Conservation (phyloP, 2,797 vertebrate species). For the Thaleichthys pacificus region DNA sequence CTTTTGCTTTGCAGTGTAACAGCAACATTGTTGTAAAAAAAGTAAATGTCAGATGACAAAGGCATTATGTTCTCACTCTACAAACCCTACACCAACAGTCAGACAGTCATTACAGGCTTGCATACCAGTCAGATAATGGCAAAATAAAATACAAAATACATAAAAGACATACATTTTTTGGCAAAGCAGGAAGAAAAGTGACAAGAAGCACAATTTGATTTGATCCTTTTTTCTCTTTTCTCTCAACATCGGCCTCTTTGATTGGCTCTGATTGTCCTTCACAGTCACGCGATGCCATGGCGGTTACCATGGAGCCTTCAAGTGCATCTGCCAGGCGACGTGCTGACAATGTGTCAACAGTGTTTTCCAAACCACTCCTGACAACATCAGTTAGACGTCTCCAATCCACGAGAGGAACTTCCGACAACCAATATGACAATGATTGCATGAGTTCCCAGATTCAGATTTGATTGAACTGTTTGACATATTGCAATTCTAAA, state of each 20-base stretch:
- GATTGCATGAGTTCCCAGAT: constrained; percentile 75
- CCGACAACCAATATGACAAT: constrained; percentile 31
- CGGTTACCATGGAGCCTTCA: constrained; percentile 73
- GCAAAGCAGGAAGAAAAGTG: constrained; percentile 83
- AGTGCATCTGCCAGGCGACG: constrained; percentile 73
- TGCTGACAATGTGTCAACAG: constrained; percentile 62
- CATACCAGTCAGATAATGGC: constrained; percentile 74
- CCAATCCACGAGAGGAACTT: constrained; percentile 49
- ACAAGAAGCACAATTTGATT: constrained; percentile 76
- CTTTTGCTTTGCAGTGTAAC: constrained; percentile 83
- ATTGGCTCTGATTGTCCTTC: constrained; percentile 85
- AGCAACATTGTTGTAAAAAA: constrained; percentile 75
- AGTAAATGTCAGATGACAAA: constrained; percentile 67
- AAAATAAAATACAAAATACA: constrained; percentile 56
- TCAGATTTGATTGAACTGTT: constrained; percentile 70
- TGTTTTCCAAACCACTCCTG: constrained; percentile 66
- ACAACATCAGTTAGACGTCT: constrained; percentile 63
- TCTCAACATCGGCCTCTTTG: constrained; percentile 69
- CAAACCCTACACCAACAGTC: constrained; percentile 68
- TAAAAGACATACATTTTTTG: constrained; percentile 64
- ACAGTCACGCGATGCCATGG: constrained; percentile 76
- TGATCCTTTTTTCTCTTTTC: constrained; percentile 61
- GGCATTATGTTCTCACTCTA: constrained; percentile 68
- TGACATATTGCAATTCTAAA: constrained; percentile 68
- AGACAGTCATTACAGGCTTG: constrained; percentile 76